These are phyloP conservation scores for Tribolium freemani DNA, from an alignment of 2,888 invertebrate species.

Conservation along the genomic window DNA sequence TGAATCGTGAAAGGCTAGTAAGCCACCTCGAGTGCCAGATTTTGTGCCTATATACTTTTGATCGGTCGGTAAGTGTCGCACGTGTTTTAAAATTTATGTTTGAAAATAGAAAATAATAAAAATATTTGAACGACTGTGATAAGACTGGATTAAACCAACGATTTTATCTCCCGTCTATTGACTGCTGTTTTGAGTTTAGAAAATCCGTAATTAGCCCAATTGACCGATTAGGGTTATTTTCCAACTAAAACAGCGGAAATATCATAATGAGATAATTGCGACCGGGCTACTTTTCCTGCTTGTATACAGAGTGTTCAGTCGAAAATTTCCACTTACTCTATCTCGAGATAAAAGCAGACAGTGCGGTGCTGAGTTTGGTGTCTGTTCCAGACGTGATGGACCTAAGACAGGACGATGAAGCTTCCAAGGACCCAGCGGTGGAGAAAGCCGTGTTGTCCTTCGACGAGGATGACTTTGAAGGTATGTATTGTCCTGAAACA, in stretches of 20 bases:
- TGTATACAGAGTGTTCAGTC: not conserved
- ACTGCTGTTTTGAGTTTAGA: not conserved
- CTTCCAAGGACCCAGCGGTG: conserved; percentile 89
- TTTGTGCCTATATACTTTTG: conserved; percentile 15
- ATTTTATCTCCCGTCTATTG: not conserved
- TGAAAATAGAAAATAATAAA: not conserved
- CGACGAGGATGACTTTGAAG: conserved; percentile 92
- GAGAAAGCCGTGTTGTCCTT: conserved; percentile 84
- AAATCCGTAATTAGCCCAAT: conserved; percentile 3
- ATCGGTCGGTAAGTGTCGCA: not conserved
- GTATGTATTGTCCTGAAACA: conserved; percentile 73
- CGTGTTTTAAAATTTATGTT: not conserved
- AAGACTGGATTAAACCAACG: not conserved
- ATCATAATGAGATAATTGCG: conserved; percentile 20
- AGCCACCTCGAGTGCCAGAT: conserved; percentile 27
- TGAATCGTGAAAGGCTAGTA: conserved; percentile 18
- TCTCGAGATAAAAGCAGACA: conserved; percentile 1
- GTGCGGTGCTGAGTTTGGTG: not conserved
- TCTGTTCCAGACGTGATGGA: conserved; percentile 69
- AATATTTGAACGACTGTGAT: not conserved
- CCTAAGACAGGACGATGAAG: conserved; percentile 79
- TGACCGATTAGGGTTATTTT: conserved; percentile 3
- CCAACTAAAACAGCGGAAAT: conserved; percentile 20
- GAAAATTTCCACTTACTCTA: not conserved
- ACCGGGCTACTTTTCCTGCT: not conserved